Conservation (phyloP, 1,140 invertebrate species). For the Lepidotrigona ventralis region DNA sequence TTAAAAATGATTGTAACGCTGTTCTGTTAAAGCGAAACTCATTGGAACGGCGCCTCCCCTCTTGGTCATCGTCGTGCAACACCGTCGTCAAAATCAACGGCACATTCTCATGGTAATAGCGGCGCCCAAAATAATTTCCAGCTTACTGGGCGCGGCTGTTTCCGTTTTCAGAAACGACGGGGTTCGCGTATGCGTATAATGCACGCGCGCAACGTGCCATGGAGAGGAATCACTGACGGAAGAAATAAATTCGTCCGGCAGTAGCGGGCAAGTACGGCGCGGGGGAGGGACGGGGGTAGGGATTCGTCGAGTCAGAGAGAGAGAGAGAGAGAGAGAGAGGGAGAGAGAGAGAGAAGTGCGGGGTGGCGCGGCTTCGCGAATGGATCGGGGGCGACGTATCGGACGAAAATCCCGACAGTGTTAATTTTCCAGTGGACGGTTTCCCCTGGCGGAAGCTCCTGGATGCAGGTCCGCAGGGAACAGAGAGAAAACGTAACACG, state of each 20-base stretch:
- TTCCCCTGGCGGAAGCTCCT: constrained; percentile 59
- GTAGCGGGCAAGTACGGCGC: constrained; percentile 11
- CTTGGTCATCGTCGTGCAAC: not conserved
- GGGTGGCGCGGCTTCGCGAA: not conserved
- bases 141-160: constrained; percentile 30
- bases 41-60: not conserved
- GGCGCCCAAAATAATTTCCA: constrained; percentile 39
- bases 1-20: not conserved
- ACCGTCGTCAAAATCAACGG: constrained; percentile 44
- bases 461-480: constrained; percentile 31
- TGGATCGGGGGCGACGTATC: constrained; percentile 58
- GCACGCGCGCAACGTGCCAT: constrained; percentile 13
- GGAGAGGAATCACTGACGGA: constrained; percentile 47
- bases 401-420: constrained; percentile 72
- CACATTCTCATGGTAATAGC: constrained; percentile 57
- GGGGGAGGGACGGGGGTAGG: no score
- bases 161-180: constrained; percentile 34
- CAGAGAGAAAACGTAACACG: constrained; percentile 55
- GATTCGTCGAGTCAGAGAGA: not conserved
- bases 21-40: not conserved
- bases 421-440: constrained; percentile 75
- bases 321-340: not conserved
- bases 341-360: not conserved
- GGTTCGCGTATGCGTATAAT: constrained; percentile 25
- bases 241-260: constrained; percentile 59